Percentiles rank a stretch among this genome's conserved stretches.
phyloP scores from a whole-genome alignment of 2,888 invertebrate species.

The Actias luna region DNA sequence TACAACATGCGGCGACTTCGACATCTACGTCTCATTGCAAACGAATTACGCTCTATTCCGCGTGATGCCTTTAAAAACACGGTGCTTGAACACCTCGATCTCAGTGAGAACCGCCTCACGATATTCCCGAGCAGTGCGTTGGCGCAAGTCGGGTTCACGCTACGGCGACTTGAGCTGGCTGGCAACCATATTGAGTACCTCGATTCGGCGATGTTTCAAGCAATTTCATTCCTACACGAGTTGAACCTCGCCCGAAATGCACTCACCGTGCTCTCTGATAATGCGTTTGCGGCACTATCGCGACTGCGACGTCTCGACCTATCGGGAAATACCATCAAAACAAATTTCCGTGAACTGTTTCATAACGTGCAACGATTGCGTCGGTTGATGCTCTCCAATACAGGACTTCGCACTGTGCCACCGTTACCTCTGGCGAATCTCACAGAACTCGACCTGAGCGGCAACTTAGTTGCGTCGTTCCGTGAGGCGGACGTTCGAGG shows the following conservation, averaged over 20 bases:
- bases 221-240: slow-evolving; percentile 85
- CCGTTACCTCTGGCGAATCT: slow-evolving; percentile 84
- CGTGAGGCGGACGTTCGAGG: slow-evolving; percentile 84
- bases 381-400: slow-evolving; percentile 84
- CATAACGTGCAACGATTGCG: slow-evolving; percentile 88
- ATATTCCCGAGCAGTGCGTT: slow-evolving; percentile 88
- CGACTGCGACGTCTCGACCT: slow-evolving; percentile 87
- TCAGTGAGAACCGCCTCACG: slow-evolving; percentile 86
- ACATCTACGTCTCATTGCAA: slow-evolving; percentile 84
- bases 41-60: slow-evolving; percentile 86
- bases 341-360: slow-evolving; percentile 90
- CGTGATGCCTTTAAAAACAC: slow-evolving; percentile 89
- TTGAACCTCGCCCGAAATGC: slow-evolving; percentile 88
- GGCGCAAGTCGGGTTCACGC: slow-evolving; percentile 87
- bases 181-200: slow-evolving; percentile 90
- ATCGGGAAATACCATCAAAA: slow-evolving; percentile 87
- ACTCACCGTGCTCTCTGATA: slow-evolving; percentile 90
- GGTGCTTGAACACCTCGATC: slow-evolving; percentile 87
- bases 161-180: slow-evolving; percentile 87
- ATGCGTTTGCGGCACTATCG: slow-evolving; percentile 88
- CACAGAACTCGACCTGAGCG: slow-evolving; percentile 87
- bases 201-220: slow-evolving; percentile 88
- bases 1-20: slow-evolving; percentile 84
- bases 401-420: slow-evolving; percentile 86
- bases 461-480: slow-evolving; percentile 85